Conservation (phyloP, 2,113 vertebrate species). For the Lamprotornis superbus region DNA sequence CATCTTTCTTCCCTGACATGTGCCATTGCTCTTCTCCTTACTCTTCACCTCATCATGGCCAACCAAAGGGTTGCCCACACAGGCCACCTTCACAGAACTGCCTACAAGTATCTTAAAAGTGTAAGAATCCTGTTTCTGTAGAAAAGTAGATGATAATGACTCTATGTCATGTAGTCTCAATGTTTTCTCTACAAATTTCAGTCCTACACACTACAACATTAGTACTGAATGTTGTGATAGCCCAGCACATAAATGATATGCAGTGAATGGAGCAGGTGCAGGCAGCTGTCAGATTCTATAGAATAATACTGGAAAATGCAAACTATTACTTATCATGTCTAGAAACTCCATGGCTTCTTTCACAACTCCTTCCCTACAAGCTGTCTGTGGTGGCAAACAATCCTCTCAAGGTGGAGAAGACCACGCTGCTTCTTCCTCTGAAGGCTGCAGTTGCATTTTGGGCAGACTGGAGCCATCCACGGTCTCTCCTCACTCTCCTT, state of each 20-base stretch:
- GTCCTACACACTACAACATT: not conserved
- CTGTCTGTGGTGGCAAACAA: not conserved
- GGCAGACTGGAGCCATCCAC: not conserved
- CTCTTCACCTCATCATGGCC: not conserved
- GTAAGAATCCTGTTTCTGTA: not conserved
- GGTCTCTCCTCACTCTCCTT: not conserved
- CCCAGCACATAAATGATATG: not conserved
- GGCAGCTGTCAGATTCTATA: not conserved
- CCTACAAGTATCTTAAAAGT: not conserved
- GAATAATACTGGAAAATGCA: not conserved
- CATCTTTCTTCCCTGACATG: not conserved
- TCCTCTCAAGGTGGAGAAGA: not conserved
- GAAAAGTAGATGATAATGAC: not conserved
- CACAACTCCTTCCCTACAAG: not conserved
- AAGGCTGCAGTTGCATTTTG: not conserved
- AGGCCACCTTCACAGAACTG: not conserved
- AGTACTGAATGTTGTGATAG: not conserved
- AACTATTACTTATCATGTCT: not conserved
- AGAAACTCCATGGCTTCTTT: not conserved
- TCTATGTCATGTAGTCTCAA: not conserved
- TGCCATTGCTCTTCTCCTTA: rapidly evolving
- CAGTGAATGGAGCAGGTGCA: not conserved
- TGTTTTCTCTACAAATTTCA: not conserved
- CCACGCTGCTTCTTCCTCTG: not conserved
- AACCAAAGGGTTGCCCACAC: not conserved